phyloP scores from a whole-genome alignment of 2,113 vertebrate genomes.

The Tapirus terrestris region DNA sequence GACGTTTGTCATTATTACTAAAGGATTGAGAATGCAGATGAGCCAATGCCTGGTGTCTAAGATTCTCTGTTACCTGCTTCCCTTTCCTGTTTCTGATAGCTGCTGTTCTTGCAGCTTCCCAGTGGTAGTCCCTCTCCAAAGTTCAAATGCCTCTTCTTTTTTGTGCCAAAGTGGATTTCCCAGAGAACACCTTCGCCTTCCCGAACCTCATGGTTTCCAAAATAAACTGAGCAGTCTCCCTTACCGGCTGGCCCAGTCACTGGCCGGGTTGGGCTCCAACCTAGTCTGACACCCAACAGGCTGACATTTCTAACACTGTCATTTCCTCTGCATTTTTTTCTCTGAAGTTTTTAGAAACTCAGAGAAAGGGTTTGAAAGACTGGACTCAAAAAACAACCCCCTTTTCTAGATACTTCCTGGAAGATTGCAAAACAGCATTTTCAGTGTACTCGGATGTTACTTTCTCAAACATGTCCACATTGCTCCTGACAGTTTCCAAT shows the following conservation, averaged over 20 bases:
- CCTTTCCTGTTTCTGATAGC: neutral
- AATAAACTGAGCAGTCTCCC: neutral
- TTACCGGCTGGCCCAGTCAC: accelerated
- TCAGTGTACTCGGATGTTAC: neutral
- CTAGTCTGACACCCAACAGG: neutral
- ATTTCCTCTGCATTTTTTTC: neutral
- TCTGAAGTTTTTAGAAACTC: neutral
- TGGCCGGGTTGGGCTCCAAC: neutral
- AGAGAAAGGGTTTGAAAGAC: neutral
- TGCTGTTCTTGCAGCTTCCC: neutral
- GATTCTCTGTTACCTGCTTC: neutral
- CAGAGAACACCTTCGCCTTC: neutral
- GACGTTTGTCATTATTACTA: neutral
- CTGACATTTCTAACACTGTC: too few species aligned
- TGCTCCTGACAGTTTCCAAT: neutral
- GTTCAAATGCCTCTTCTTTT: neutral
- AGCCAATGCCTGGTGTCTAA: neutral
- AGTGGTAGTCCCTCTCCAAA: neutral
- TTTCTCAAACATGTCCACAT: neutral
- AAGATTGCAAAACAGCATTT: neutral
- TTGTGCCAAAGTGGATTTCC: neutral
- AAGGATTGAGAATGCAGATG: neutral
- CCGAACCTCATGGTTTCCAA: neutral
- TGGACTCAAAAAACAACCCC: neutral
- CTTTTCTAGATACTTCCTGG: neutral